A percentile compares a stretch with the other conserved stretches of the same genome.
Evolutionary conservation across 2,797 vertebrate species (phyloP).

Genomic region (Gymnodraco acuticeps): DNA sequence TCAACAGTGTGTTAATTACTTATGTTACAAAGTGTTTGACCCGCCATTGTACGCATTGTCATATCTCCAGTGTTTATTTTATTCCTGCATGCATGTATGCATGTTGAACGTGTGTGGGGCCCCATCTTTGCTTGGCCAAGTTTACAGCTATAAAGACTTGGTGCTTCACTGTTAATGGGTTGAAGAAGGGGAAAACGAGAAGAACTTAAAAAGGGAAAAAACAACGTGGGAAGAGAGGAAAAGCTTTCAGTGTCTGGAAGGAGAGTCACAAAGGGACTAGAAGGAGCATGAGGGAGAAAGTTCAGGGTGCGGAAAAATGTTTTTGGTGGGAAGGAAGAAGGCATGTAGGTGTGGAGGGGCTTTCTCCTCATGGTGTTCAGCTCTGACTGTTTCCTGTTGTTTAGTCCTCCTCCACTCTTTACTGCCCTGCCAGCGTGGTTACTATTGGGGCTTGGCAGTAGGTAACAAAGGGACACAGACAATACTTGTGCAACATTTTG

Average conservation of each 20-base stretch:
- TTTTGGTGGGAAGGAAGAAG: slow-evolving; percentile 34
- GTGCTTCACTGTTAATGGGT: slow-evolving; percentile 19
- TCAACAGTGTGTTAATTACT: slow-evolving; percentile 78
- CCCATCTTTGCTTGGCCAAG: slow-evolving; percentile 1
- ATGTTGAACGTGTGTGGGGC: slow-evolving; percentile 15
- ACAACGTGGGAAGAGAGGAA: not conserved
- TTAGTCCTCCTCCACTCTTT: slow-evolving; percentile 57
- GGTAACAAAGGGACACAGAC: slow-evolving; percentile 52
- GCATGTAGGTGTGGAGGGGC: slow-evolving; percentile 50
- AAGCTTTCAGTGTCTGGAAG: slow-evolving; percentile 19
- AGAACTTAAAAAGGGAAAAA: not conserved
- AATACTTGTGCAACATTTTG: slow-evolving; percentile 59
- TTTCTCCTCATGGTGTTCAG: slow-evolving; percentile 52
- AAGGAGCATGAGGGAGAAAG: slow-evolving; percentile 17
- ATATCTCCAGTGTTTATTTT: slow-evolving; percentile 35
- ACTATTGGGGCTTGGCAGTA: slow-evolving; percentile 60
- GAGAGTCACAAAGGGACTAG: slow-evolving; percentile 9
- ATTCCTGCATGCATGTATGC: not conserved
- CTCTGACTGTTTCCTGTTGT: slow-evolving; percentile 67
- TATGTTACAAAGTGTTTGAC: slow-evolving; percentile 70
- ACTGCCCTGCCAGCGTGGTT: slow-evolving; percentile 62
- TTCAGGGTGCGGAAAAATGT: slow-evolving; percentile 11
- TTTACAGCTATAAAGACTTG: slow-evolving; percentile 17
- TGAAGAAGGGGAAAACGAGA: not conserved
- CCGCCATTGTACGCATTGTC: slow-evolving; percentile 35